Percentiles rank a stretch among this genome's conserved stretches.
Evolutionary conservation across 2,888 invertebrate genomes (phyloP).

Genomic region (Muschampia plurimacula): DNA sequence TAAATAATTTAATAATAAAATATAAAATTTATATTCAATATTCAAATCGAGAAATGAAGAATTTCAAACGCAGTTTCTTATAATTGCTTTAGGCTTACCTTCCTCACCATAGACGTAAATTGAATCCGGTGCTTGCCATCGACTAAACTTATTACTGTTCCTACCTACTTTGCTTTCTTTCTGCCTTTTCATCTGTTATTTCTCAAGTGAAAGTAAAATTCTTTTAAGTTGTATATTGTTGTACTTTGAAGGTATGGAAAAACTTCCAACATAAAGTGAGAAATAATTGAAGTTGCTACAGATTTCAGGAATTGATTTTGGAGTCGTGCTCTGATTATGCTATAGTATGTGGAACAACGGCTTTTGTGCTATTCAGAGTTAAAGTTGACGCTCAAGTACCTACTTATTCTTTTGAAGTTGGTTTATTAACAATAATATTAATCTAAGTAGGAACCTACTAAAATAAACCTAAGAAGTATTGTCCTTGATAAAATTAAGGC

Average conservation of each 20-base stretch:
- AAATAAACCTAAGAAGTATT: too few species aligned
- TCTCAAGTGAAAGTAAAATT: slow-evolving; percentile 23
- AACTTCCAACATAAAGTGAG: not conserved
- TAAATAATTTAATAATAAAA: not conserved
- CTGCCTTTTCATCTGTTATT: slow-evolving; percentile 23
- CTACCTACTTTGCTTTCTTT: slow-evolving; percentile 22
- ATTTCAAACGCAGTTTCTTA: slow-evolving; percentile 28
- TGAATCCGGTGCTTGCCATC: slow-evolving; percentile 36
- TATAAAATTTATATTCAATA: not conserved
- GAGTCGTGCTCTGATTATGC: too few species aligned
- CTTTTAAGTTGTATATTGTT: not conserved
- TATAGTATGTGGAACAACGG: too few species aligned
- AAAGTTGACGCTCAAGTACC: too few species aligned
- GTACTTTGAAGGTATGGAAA: not conserved
- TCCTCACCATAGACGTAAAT: slow-evolving; percentile 36
- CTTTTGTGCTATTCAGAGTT: too few species aligned
- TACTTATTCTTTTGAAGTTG: too few species aligned
- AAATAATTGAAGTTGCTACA: too few species aligned
- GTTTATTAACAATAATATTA: too few species aligned
- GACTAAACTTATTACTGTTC: slow-evolving; percentile 34
- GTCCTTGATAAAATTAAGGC: too few species aligned
- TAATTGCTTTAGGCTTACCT: slow-evolving; percentile 31
- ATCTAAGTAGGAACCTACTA: too few species aligned
- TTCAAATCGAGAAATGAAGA: slow-evolving; percentile 20
- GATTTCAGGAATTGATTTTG: too few species aligned